These are phyloP conservation scores for Volucella bombylans DNA, from an alignment of 2,888 invertebrate genomes.

Conservation along the genomic window DNA sequence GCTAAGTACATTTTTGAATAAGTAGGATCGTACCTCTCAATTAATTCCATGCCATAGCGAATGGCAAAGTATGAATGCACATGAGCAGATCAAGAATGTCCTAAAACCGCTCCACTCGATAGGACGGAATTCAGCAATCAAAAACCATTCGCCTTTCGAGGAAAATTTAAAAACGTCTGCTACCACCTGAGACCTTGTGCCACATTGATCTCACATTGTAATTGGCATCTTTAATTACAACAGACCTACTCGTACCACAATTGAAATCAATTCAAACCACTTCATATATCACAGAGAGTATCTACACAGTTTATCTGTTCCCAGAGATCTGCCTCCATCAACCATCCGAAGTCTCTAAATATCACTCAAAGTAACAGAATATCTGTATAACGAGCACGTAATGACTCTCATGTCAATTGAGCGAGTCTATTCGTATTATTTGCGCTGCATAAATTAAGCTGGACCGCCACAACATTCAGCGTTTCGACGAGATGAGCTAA, in stretches of 20 bases:
- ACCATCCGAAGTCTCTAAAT: not conserved
- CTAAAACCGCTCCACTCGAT: too few relatives aligned
- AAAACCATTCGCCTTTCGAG: too few relatives aligned
- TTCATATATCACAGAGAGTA: constrained; percentile 20
- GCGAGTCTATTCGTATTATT: constrained; percentile 57
- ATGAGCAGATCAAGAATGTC: too few relatives aligned
- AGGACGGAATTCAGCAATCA: too few relatives aligned
- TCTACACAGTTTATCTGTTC: constrained; percentile 30
- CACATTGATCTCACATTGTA: not conserved
- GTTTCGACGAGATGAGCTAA: constrained; percentile 51
- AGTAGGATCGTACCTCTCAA: too few relatives aligned
- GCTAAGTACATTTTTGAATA: too few relatives aligned
- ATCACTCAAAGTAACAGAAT: constrained; percentile 23
- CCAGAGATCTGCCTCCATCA: constrained; percentile 25
- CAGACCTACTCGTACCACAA: constrained; percentile 8
- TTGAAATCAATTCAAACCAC: constrained; percentile 51
- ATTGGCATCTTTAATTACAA: constrained; percentile 10
- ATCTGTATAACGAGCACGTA: constrained; percentile 41
- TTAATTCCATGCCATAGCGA: too few relatives aligned
- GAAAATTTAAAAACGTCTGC: too few relatives aligned
- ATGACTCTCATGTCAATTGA: constrained; percentile 68
- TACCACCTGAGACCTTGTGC: not conserved
- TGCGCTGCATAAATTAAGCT: constrained; percentile 68
- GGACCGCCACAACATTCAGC: constrained; percentile 18
- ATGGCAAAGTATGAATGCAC: too few relatives aligned